These are phyloP conservation scores for Ispidina picta DNA, from an alignment of 2,797 vertebrate species.

Conservation along the genomic window DNA sequence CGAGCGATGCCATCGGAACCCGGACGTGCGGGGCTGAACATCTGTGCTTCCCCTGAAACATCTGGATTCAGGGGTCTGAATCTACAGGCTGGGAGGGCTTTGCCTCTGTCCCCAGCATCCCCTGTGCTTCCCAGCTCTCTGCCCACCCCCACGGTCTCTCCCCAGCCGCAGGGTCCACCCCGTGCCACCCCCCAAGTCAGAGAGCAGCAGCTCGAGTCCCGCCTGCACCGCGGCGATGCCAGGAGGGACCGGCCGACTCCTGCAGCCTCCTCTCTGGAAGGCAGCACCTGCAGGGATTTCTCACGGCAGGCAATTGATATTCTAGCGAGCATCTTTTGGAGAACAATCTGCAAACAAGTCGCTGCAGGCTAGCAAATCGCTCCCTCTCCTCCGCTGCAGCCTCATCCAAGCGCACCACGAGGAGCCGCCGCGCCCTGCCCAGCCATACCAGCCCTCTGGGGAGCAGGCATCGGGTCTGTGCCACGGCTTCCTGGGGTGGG, in stretches of 20 bases:
- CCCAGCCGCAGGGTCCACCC: neutral
- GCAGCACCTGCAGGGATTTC: conserved; percentile 69
- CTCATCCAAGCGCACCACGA: conserved; percentile 79
- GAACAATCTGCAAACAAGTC: conserved; percentile 82
- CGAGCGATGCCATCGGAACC: neutral
- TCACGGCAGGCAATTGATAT: conserved; percentile 77
- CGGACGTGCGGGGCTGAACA: neutral
- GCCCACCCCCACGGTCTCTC: neutral
- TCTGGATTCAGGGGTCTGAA: neutral
- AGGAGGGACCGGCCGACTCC: neutral
- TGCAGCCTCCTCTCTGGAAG: conserved; percentile 29
- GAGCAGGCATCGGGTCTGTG: conserved; percentile 74
- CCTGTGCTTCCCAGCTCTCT: neutral
- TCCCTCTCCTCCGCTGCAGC: conserved; percentile 63
- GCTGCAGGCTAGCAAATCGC: conserved; percentile 75
- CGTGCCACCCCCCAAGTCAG: accelerated
- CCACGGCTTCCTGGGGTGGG: conserved; percentile 50
- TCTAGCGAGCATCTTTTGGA: conserved; percentile 73
- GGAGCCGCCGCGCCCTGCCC: conserved; percentile 52
- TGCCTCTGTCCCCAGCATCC: neutral
- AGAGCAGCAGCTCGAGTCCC: neutral
- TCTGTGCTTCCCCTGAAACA: neutral
- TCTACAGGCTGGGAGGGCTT: neutral
- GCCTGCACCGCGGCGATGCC: neutral
- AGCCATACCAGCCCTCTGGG: conserved; percentile 70